These are phyloP conservation scores for Doryteuthis pealeii DNA, from an alignment of 1,140 invertebrate species.

Conservation along the genomic window DNA sequence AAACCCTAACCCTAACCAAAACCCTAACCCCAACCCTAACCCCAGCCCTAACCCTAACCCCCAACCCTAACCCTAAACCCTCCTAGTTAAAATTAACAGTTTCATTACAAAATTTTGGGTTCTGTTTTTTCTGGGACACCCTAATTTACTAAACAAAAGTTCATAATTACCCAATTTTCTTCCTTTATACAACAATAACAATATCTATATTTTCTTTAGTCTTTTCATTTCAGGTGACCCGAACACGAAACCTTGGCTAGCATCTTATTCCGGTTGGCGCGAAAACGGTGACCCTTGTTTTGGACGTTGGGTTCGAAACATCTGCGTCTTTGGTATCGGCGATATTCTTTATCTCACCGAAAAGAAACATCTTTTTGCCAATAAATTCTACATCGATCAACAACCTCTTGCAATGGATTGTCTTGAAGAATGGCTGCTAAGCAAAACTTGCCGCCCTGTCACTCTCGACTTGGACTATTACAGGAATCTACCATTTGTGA, in stretches of 20 bases:
- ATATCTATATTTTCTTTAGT: background rate
- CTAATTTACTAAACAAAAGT: too few relatives aligned
- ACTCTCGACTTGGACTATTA: constrained; percentile 36
- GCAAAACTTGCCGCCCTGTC: constrained; percentile 28
- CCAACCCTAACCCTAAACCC: too few relatives aligned
- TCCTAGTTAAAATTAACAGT: too few relatives aligned
- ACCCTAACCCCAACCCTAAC: too few relatives aligned
- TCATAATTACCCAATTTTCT: too few relatives aligned
- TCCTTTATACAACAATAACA: too few relatives aligned
- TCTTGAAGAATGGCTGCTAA: constrained; percentile 51
- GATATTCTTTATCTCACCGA: constrained; percentile 39
- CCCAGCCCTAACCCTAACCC: too few relatives aligned
- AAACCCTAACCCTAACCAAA: too few relatives aligned
- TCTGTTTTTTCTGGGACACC: too few relatives aligned
- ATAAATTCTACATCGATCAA: constrained; percentile 50
- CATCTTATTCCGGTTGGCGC: constrained; percentile 40
- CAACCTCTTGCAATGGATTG: constrained; percentile 48
- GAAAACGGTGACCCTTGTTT: constrained; percentile 29
- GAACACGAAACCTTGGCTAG: constrained; percentile 44
- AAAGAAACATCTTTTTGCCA: constrained; percentile 46
- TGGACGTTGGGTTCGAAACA: constrained; percentile 38
- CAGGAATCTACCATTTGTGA: constrained; percentile 33
- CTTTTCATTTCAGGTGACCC: constrained; percentile 34
- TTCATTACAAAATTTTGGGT: too few relatives aligned
- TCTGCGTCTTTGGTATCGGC: constrained; percentile 50